These are phyloP conservation scores for Drosophila nigricruria DNA, from an alignment of 2,888 invertebrate genomes.

Conservation along the genomic window DNA sequence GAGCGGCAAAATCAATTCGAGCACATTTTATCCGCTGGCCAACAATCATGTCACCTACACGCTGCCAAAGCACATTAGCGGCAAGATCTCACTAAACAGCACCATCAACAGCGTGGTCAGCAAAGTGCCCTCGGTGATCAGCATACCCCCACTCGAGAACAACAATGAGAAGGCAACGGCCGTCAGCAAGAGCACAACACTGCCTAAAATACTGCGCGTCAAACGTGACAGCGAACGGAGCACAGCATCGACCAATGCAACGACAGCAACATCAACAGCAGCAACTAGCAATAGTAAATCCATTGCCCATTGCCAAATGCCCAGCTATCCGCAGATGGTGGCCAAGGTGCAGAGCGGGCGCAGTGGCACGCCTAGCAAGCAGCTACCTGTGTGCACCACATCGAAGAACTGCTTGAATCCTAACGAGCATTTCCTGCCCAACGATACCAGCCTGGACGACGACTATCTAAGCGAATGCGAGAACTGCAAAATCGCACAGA, in stretches of 20 bases:
- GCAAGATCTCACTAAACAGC: conserved; percentile 84
- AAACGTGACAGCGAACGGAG: conserved; percentile 61
- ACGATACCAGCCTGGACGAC: conserved; percentile 87
- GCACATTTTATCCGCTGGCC: conserved; percentile 84
- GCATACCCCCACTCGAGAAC: conserved; percentile 80
- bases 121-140: conserved; percentile 85
- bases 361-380: conserved; percentile 71
- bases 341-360: conserved; percentile 33
- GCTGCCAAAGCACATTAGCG: conserved; percentile 84
- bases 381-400: conserved; percentile 85
- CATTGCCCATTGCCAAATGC: conserved; percentile 80
- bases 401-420: conserved; percentile 85
- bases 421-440: conserved; percentile 85
- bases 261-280: conserved; percentile 5
- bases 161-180: conserved; percentile 46
- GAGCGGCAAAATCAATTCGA: conserved; percentile 83
- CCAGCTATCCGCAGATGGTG: conserved; percentile 73
- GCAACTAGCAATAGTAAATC: conserved; percentile 28
- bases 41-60: conserved; percentile 85
- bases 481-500: conserved; percentile 92
- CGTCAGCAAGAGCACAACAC: conserved; percentile 76
- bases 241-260: not conserved
- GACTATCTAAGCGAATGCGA: conserved; percentile 94
- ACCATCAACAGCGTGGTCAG: conserved; percentile 85
- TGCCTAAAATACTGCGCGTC: conserved; percentile 82